phyloP scores from a whole-genome alignment of 2,113 vertebrate genomes.

The Motacilla alba region DNA sequence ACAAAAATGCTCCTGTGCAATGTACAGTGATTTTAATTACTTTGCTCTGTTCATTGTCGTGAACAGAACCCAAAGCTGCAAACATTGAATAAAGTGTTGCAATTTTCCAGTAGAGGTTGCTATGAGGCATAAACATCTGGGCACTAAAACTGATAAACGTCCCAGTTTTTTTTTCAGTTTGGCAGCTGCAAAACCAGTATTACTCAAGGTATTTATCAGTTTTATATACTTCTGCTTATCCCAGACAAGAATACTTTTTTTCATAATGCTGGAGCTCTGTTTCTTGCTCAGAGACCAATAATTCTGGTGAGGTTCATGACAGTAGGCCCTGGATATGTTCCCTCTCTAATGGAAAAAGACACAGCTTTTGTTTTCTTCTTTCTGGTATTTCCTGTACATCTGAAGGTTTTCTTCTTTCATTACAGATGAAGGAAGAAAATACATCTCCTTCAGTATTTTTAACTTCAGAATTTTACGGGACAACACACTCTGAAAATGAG shows the following conservation, averaged over 20 bases:
- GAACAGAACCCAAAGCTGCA: not conserved
- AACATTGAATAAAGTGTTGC: not conserved
- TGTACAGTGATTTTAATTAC: not conserved
- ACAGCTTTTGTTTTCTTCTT: not conserved
- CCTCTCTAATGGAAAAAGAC: not conserved
- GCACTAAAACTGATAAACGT: not conserved
- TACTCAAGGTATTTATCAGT: not conserved
- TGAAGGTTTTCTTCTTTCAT: not conserved
- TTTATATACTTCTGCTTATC: not conserved
- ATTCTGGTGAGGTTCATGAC: not conserved
- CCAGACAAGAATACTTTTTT: not conserved
- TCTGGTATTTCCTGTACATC: conserved; percentile 1
- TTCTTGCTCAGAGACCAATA: not conserved
- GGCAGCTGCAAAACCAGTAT: not conserved
- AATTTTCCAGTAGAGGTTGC: not conserved
- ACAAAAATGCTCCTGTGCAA: not conserved
- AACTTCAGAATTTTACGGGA: not conserved
- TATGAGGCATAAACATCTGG: not conserved
- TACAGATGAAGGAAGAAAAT: not conserved
- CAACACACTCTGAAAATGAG: not conserved
- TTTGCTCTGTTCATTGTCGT: not conserved
- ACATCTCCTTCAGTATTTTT: not conserved
- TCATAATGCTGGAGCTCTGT: not conserved
- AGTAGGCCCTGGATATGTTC: not conserved
- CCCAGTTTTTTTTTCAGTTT: not conserved